Evolutionary conservation across 2,888 invertebrate species (phyloP).

Genomic region (Heteromurus nitidus): DNA sequence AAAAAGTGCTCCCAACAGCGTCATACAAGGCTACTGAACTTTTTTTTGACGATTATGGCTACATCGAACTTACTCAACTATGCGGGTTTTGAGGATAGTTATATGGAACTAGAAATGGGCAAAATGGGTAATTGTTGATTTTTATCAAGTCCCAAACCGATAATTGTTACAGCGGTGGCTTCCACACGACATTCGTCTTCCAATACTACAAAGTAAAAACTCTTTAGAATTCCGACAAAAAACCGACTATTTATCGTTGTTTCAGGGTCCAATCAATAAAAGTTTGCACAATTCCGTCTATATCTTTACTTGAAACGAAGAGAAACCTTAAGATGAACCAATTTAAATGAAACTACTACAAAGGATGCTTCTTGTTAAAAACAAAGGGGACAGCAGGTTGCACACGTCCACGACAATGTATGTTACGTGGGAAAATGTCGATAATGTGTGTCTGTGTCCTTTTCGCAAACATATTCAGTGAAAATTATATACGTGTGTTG

Average conservation of each 20-base stretch:
- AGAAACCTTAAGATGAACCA: not conserved
- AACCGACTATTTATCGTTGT: not conserved
- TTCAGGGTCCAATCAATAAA: not conserved
- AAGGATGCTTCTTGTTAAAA: not conserved
- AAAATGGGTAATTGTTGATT: slow-evolving; percentile 19
- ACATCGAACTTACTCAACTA: not conserved
- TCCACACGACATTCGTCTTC: not conserved
- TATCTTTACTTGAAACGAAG: not conserved
- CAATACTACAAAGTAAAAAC: not conserved
- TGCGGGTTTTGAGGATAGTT: not conserved
- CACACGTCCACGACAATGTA: not conserved
- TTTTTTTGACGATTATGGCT: not conserved
- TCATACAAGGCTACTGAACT: too few relatives aligned
- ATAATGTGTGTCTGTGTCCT: not conserved
- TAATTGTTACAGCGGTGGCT: not conserved
- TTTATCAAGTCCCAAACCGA: not conserved
- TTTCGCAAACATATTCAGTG: not conserved
- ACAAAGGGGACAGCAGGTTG: not conserved
- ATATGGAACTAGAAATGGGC: too few relatives aligned
- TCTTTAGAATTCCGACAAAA: not conserved
- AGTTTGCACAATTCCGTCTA: not conserved
- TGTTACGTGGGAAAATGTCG: not conserved
- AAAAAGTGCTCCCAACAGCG: too few relatives aligned
- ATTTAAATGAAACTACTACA: not conserved
- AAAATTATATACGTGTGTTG: not conserved